Conservation (phyloP, 2,797 vertebrate genomes). For the Tenualosa ilisha region DNA sequence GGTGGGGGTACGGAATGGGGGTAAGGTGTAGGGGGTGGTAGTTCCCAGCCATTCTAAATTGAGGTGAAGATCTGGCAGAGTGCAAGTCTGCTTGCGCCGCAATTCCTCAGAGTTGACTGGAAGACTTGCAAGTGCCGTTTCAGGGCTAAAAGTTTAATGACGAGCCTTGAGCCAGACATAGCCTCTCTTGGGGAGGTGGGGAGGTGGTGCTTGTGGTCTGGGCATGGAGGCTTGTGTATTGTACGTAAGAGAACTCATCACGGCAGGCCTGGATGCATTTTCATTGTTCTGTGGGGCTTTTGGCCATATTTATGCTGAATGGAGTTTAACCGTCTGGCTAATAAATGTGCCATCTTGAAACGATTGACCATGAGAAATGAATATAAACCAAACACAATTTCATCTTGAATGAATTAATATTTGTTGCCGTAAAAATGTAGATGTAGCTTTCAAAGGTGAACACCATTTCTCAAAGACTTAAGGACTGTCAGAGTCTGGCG, state of each 20-base stretch:
- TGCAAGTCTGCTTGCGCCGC: background rate
- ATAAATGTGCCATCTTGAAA: conserved; percentile 5
- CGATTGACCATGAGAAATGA: background rate
- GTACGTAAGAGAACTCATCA: background rate
- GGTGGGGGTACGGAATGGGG: background rate
- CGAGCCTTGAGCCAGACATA: background rate
- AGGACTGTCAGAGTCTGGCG: background rate
- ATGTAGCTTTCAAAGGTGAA: conserved; percentile 21
- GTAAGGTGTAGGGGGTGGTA: background rate
- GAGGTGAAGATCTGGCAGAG: conserved; percentile 6
- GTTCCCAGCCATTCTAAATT: background rate
- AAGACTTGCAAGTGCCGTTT: background rate
- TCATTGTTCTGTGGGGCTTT: background rate
- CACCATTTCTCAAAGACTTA: conserved; percentile 3
- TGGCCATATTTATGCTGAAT: background rate
- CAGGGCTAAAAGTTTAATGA: conserved; percentile 18
- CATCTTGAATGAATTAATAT: background rate
- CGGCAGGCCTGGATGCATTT: background rate
- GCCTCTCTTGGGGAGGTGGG: background rate
- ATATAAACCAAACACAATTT: background rate
- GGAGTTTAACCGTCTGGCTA: background rate
- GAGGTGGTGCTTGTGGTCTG: background rate
- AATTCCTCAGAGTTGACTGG: background rate
- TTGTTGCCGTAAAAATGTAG: conserved; percentile 3
- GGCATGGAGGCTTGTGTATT: background rate